Conservation (phyloP, 2,797 vertebrate species). For the Silurus aristotelis region DNA sequence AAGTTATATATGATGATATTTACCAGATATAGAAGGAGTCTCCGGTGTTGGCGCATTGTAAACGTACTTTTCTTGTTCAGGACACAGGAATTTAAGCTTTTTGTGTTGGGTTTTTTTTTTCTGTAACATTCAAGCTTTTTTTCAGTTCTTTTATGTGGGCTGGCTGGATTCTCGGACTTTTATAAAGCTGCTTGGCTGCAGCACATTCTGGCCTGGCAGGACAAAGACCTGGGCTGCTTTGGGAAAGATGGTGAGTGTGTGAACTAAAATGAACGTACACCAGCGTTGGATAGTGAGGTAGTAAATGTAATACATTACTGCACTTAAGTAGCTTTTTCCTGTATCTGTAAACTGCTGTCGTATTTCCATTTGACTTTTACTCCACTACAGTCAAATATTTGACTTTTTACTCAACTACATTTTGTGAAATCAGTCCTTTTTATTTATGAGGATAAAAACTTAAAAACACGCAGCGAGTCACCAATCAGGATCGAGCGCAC, state of each 20-base stretch:
- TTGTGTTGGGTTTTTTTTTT: neutral
- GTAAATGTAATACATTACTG: no score
- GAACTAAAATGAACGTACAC: neutral
- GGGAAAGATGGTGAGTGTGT: constrained; percentile 75
- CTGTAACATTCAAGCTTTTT: neutral
- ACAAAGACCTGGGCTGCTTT: constrained; percentile 77
- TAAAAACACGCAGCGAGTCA: no score
- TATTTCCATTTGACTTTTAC: no score
- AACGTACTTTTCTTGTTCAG: neutral
- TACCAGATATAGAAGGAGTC: neutral
- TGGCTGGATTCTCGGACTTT: constrained; percentile 84
- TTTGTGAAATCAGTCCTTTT: no score
- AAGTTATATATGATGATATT: neutral
- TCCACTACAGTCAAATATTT: no score
- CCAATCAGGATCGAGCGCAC: no score
- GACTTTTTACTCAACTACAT: no score
- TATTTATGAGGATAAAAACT: no score
- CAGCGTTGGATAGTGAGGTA: no score
- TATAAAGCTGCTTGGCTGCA: constrained; percentile 82
- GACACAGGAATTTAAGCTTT: neutral
- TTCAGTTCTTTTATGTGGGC: constrained; percentile 85
- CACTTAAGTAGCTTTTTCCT: no score
- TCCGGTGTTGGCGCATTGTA: neutral
- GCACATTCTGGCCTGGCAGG: constrained; percentile 80
- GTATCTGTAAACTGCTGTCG: no score